Evolutionary conservation across 2,888 invertebrate genomes (phyloP), one percentile per base, ranked within the genome.

Genomic region (Podabrus alpinus): DNA sequence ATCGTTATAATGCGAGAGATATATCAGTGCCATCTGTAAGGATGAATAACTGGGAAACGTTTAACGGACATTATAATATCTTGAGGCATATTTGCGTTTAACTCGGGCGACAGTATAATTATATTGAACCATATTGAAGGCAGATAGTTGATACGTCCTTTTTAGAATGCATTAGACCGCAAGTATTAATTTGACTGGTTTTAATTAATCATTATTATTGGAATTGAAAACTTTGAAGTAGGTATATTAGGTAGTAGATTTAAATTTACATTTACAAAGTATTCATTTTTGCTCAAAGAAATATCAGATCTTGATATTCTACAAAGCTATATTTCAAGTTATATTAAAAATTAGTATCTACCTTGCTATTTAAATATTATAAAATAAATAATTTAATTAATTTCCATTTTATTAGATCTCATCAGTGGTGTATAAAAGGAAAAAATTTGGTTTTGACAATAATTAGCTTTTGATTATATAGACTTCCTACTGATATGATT

Each of bases 21-120:
- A 17, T 21, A 21, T 64, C 62, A 64, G 21, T 64, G 15, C 19
- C 3, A 64, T 64, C 62, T 64, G 62, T 21, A 21, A 64, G 21
- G 62, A 64, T 64, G n/a, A 19, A 17, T 64, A 64, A 64, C 62
- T 64, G 19, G 62, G 19, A 64, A 64, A 19, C 62, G 19, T 64
- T 21, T 64, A 64, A 45, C 10, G 62, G 62, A 64, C 62, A 64
- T 64, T 64, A 64, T 64, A 64, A 64, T 64, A 64, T 64, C 62
- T 64, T 64, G 62, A 17, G 62, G 62, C 62, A 64, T 64, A 64
- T 17, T 64, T 64, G 62, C 62, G 62, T 64, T 21, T 2, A 64
- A 64, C 62, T 21, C 17, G 62, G 21, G 19, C 62, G 62, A 64
- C 21, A 9, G 62, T 19, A 64, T 64, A 64, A 64, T 64, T 64